Conservation (phyloP, 2,888 invertebrate genomes). For the Mechanitis mazaeus region DNA sequence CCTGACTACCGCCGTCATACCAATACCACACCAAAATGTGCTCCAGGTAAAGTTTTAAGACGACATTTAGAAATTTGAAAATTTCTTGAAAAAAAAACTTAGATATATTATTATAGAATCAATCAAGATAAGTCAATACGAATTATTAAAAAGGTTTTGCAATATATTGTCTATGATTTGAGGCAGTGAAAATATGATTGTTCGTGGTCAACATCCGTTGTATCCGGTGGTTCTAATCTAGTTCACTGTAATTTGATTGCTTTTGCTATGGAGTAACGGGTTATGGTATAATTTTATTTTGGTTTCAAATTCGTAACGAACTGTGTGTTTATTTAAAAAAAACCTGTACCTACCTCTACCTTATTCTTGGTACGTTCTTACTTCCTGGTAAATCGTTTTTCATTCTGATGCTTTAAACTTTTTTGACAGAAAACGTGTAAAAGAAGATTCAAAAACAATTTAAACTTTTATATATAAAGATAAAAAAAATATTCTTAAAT, state of each 20-base stretch:
- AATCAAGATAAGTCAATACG: not conserved
- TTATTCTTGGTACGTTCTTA: too few species aligned
- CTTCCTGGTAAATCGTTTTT: too few species aligned
- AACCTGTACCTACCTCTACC: too few species aligned
- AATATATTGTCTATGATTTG: conserved; percentile 16
- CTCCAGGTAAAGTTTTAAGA: not conserved
- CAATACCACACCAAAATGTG: conserved; percentile 10
- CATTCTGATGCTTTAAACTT: too few species aligned
- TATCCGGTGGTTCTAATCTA: conserved; percentile 17
- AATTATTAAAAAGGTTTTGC: conserved; percentile 14
- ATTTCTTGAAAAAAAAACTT: too few species aligned
- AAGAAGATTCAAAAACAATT: too few species aligned
- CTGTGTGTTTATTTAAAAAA: too few species aligned
- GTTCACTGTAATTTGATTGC: conserved; percentile 16
- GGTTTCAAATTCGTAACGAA: too few species aligned
- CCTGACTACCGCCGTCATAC: conserved; percentile 11
- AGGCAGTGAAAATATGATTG: conserved; percentile 27
- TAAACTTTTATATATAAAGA: too few species aligned
- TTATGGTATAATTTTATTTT: not conserved
- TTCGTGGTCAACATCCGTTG: conserved; percentile 22
- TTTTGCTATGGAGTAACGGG: conserved; percentile 8
- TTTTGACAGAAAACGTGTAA: too few species aligned
- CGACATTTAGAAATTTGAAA: not conserved
- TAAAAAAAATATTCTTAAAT: too few species aligned
- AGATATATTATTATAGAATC: not conserved